phyloP scores from a whole-genome alignment of 2,797 vertebrate genomes.

The Acridotheres tristis region DNA sequence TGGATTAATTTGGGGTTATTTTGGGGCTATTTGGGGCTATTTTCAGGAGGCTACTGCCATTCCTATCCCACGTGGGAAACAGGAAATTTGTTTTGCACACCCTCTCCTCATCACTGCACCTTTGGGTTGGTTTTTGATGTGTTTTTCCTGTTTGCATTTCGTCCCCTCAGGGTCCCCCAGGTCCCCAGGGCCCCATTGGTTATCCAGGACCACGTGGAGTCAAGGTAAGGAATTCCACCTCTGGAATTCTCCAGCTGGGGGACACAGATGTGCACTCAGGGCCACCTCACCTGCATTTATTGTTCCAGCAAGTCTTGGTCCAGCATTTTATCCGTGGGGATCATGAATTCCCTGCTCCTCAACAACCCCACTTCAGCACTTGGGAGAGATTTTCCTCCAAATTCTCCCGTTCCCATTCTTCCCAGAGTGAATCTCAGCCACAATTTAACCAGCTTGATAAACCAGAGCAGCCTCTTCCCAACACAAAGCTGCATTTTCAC shows the following conservation, averaged over 20 bases:
- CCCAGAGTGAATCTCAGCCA: background rate
- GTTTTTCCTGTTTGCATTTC: background rate
- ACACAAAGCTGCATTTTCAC: background rate
- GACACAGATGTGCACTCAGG: background rate
- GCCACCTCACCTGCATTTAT: background rate
- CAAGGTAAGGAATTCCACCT: conserved; percentile 81
- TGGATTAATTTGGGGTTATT: too few species aligned
- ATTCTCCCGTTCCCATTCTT: background rate
- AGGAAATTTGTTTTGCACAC: background rate
- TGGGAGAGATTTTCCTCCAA: background rate
- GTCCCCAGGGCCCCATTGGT: conserved; percentile 95
- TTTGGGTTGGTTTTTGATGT: background rate
- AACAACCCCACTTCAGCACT: rapidly evolving
- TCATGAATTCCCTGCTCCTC: background rate
- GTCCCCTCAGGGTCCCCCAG: conserved; percentile 86
- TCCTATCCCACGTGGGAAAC: background rate
- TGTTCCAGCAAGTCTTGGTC: rapidly evolving
- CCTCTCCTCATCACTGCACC: background rate
- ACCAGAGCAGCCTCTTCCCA: background rate
- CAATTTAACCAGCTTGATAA: background rate
- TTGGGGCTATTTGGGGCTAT: background rate
- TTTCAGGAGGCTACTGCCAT: background rate
- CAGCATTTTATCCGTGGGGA: rapidly evolving
- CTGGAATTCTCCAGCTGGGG: background rate
- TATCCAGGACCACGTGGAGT: conserved; percentile 95